Base-by-base conservation (phyloP, 2,797 vertebrate genomes). In the Pseudochromis fuscus region DNA sequence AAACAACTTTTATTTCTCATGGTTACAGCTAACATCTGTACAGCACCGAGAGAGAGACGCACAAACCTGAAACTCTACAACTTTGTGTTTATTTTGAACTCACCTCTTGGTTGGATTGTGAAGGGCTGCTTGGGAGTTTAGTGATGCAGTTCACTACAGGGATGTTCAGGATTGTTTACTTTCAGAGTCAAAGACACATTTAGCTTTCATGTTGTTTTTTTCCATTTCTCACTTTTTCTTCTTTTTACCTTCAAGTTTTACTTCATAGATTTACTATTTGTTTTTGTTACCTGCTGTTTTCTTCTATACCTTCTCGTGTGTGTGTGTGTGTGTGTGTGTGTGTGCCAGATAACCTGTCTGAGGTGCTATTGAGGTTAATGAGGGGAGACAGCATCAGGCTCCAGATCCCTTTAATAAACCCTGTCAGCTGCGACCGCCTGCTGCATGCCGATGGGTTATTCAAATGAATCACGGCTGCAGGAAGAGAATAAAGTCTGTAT, bases 321-420 rank as follows among this genome's bases (percentile, higher is more conserved):
- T 58, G 69, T 58, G 40, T 40, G 37, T 25, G 56, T 38, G 37
- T 65, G 53, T 61, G 23, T 45, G 24, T 58, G 13, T 52, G 31
- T 42, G 49, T 61, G 76, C 58, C 63, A 71, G 78, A 84, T 77
- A 85, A 83, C 78, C 76, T 79, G 78, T 85, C 85, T 74, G 59
- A 82, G 74, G 83, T 77, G 78, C 69, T 72, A 72, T 58, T 67
- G 78, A 89, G 83, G 86, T 88, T 87, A 89, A 89, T 86, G 80
- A 86, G 80, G 74, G 74, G 74, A 82, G 78, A 86, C 86, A 67
- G 67, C 78, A 81, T 87, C 75, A 58, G 79, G 73, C 77, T 84
- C 77, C 75, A 87, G 84, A 85, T 88, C 84, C 87, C 74, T 85
- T 83, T 86, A 88, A 89, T 86, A 83, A 87, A 89, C 83, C 87